These are phyloP conservation scores for Lepus townsendii DNA, from an alignment of 2,797 vertebrate genomes.

Conservation along the genomic window DNA sequence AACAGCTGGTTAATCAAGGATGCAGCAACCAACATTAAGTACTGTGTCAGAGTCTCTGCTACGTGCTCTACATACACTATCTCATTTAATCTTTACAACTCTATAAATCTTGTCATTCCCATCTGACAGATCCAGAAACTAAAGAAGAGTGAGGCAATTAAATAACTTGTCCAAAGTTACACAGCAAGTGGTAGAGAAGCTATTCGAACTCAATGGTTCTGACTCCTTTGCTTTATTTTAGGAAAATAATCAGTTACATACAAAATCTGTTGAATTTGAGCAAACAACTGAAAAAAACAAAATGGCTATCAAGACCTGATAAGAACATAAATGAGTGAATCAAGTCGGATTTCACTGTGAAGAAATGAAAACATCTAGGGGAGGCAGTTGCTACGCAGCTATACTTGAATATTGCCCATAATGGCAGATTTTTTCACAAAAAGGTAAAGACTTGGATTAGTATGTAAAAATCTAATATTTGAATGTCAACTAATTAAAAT, in stretches of 20 bases:
- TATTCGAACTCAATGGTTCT: constrained; percentile 34
- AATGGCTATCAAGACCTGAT: constrained; percentile 31
- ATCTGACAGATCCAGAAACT: constrained; percentile 54
- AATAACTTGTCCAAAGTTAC: constrained; percentile 36
- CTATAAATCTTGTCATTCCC: constrained; percentile 38
- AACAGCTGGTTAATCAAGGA: constrained; percentile 51
- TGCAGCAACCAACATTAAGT: constrained; percentile 28
- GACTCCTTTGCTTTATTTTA: constrained; percentile 48
- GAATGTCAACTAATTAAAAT: constrained; percentile 59
- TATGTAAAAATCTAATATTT: constrained; percentile 59
- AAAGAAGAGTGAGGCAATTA: constrained; percentile 27
- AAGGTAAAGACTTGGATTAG: constrained; percentile 52
- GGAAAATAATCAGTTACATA: constrained; percentile 46
- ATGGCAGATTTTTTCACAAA: constrained; percentile 34
- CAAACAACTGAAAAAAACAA: constrained; percentile 59
- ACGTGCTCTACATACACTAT: constrained; percentile 53
- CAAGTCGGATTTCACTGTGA: constrained; percentile 40
- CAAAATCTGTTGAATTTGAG: constrained; percentile 61
- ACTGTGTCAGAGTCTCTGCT: neutral
- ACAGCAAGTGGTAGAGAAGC: constrained; percentile 48
- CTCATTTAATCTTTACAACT: constrained; percentile 62
- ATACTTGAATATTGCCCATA: neutral
- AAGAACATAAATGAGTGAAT: constrained; percentile 43
- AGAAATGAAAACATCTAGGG: constrained; percentile 54
- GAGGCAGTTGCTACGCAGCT: neutral